Conservation (phyloP, 1,140 invertebrate genomes). For the Dysdera silvatica region DNA sequence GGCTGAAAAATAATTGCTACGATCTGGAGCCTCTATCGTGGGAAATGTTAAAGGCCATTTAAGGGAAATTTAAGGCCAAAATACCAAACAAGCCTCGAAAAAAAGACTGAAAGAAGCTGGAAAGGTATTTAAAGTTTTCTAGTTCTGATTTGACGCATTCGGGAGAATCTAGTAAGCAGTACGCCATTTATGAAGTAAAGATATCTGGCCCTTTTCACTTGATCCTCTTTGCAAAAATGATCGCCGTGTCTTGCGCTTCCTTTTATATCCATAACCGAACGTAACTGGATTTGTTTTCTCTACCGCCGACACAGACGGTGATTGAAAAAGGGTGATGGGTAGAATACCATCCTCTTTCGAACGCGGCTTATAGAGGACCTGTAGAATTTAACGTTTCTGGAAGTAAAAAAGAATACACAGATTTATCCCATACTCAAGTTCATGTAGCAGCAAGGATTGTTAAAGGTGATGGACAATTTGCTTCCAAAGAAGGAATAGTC, state of each 20-base stretch:
- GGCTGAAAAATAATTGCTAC: background rate
- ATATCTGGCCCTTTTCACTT: background rate
- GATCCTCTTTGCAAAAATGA: background rate
- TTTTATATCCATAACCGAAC: background rate
- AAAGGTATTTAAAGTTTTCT: background rate
- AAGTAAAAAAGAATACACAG: background rate
- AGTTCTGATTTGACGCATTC: background rate
- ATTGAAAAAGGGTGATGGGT: constrained; percentile 1
- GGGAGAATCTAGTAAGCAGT: background rate
- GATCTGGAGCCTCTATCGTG: background rate
- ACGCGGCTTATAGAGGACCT: background rate
- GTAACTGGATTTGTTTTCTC: background rate
- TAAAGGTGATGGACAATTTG: background rate
- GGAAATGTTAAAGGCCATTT: background rate
- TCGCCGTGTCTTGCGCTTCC: background rate
- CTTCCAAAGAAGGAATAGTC: background rate
- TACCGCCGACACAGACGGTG: constrained; percentile 1
- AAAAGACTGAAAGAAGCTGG: background rate
- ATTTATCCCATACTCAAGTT: background rate
- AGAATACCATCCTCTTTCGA: background rate
- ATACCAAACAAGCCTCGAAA: background rate
- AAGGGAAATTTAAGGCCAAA: background rate
- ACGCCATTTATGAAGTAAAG: background rate
- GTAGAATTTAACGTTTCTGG: constrained; percentile 4
- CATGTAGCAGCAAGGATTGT: background rate